Evolutionary conservation across 2,888 invertebrate species (phyloP).

Genomic region (Zaprionus lineosus): DNA sequence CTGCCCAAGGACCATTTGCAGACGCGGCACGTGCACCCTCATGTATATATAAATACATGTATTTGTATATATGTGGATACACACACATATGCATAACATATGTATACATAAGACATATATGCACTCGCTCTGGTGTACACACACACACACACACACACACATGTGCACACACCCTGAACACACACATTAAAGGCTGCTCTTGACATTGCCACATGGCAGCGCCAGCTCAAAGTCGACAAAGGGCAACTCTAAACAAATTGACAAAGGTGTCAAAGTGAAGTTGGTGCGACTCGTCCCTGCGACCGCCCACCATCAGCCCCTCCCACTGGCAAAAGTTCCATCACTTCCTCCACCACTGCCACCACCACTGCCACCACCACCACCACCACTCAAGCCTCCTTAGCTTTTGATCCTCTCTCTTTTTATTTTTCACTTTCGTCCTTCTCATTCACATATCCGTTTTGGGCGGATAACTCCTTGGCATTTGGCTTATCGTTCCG

Average conservation of each 20-base stretch:
- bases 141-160: constrained; percentile 1
- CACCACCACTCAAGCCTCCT: constrained; percentile 12
- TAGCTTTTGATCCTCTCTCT: no score
- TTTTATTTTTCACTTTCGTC: no score
- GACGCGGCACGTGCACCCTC: constrained; percentile 30
- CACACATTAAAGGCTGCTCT: constrained; percentile 39
- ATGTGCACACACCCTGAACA: no score
- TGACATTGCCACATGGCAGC: constrained; percentile 40
- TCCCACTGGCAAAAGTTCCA: no score
- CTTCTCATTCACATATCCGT: no score
- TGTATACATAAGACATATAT: neutral
- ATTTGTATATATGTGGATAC: no score
- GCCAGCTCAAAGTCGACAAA: constrained; percentile 32
- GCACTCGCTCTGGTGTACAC: neutral
- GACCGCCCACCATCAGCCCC: no score
- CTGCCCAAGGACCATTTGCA: constrained; percentile 20
- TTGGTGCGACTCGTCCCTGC: no score
- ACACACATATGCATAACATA: constrained; percentile 2
- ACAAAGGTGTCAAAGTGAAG: constrained; percentile 61
- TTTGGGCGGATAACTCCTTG: no score
- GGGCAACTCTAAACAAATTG: constrained; percentile 59
- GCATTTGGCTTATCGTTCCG: constrained; percentile 35
- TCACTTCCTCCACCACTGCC: no score
- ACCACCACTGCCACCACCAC: no score
- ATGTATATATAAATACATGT: no score